These are phyloP conservation scores for Odontamblyopus lacepedii DNA, from an alignment of 2,797 vertebrate genomes.

Conservation along the genomic window DNA sequence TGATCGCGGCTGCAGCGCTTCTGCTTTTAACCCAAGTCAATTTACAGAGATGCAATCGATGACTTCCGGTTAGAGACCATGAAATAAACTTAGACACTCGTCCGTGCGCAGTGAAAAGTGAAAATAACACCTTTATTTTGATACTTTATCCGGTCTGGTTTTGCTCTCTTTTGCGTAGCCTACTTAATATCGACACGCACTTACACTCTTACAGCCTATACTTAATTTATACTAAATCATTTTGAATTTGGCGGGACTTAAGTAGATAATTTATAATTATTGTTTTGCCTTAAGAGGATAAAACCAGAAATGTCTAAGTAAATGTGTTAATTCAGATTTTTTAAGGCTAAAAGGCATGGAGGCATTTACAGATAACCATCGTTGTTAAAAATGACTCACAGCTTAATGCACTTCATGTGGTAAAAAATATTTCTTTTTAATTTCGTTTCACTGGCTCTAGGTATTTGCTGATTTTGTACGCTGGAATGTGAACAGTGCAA, in stretches of 20 bases:
- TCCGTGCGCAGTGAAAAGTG: neutral
- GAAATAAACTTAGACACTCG: conserved; percentile 40
- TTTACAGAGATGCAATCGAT: fast-evolving
- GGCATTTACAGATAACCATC: too few species aligned
- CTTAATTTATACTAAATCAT: neutral
- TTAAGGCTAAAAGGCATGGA: neutral
- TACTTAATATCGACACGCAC: neutral
- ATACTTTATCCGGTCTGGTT: neutral
- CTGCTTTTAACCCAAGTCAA: conserved; percentile 18
- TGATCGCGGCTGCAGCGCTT: conserved; percentile 19
- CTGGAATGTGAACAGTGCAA: neutral
- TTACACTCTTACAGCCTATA: neutral
- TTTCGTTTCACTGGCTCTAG: neutral
- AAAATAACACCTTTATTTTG: neutral
- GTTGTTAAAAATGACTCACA: too few species aligned
- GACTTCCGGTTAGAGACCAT: conserved; percentile 11
- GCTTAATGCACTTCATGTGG: neutral
- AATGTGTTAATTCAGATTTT: neutral
- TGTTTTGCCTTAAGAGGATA: neutral
- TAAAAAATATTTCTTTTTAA: too few species aligned
- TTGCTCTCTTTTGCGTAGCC: neutral
- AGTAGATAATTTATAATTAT: neutral
- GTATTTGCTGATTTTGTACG: neutral
- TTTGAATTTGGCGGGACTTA: neutral
- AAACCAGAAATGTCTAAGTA: neutral